phyloP scores from a whole-genome alignment of 2,113 vertebrate species.

The Nasalis larvatus region DNA sequence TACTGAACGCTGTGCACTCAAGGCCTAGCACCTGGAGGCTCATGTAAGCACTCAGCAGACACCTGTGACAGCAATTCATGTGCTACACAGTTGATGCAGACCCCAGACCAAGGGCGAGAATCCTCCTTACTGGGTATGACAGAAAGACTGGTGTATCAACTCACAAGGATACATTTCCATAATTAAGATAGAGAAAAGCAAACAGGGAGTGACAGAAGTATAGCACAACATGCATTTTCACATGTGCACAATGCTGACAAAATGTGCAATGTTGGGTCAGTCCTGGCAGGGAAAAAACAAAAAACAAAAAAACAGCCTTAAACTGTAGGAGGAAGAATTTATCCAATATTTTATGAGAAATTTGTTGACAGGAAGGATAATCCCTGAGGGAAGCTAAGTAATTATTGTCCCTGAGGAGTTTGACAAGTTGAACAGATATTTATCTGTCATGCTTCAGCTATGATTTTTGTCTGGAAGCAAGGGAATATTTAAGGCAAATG shows the following conservation, averaged over 20 bases:
- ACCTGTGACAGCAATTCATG: not conserved
- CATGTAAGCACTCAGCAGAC: not conserved
- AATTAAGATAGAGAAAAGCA: not conserved
- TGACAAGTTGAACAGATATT: not conserved
- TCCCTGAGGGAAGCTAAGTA: not conserved
- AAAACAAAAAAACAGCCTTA: not conserved
- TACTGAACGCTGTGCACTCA: not conserved
- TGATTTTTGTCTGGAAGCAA: not conserved
- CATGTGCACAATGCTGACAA: not conserved
- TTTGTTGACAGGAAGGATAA: not conserved
- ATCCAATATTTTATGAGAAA: not conserved
- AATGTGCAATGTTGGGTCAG: not conserved
- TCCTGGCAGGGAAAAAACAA: not conserved
- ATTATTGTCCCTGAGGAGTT: not conserved
- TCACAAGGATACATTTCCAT: fast-evolving
- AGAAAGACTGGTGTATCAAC: not conserved
- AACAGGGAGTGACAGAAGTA: fast-evolving
- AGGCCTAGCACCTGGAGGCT: not conserved
- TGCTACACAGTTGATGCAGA: not conserved
- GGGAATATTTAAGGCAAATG: not conserved
- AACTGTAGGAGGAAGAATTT: not conserved
- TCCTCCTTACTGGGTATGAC: not conserved
- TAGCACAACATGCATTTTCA: fast-evolving
- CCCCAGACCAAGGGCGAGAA: not conserved
- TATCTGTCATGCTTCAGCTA: not conserved